phyloP scores from a whole-genome alignment of 2,113 vertebrate genomes.

The Piprites chloris region DNA sequence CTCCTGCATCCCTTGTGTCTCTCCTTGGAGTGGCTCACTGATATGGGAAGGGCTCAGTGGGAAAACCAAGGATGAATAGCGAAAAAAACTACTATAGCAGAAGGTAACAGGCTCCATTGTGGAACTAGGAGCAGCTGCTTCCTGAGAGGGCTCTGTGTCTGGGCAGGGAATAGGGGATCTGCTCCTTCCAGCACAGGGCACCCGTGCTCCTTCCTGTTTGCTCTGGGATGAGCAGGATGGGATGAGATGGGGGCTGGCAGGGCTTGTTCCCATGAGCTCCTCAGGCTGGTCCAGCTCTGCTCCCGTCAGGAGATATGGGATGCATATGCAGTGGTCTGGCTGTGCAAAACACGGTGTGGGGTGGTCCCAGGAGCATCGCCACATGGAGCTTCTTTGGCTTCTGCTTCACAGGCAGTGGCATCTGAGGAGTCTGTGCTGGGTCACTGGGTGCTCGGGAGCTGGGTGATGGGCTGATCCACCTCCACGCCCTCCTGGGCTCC shows the following conservation, averaged over 20 bases:
- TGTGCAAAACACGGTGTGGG: fast-evolving
- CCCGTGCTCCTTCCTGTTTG: fast-evolving
- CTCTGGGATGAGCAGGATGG: no score
- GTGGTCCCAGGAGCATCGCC: fast-evolving
- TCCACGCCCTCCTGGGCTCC: fast-evolving
- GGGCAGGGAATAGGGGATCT: not conserved
- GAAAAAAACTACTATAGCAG: not conserved
- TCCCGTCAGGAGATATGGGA: fast-evolving
- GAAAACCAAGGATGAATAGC: not conserved
- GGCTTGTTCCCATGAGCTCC: fast-evolving
- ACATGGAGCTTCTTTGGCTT: fast-evolving
- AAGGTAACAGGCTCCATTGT: not conserved
- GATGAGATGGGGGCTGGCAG: no score
- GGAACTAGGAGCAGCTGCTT: not conserved
- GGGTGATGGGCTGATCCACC: not conserved
- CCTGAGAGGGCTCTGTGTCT: not conserved
- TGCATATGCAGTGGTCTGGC: fast-evolving
- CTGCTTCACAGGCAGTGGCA: fast-evolving
- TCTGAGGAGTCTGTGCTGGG: fast-evolving
- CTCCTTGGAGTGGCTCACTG: not conserved
- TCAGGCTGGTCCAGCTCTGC: not conserved
- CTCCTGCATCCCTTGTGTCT: not conserved
- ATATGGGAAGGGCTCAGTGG: not conserved
- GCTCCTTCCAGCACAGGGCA: not conserved
- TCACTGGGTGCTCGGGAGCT: fast-evolving